Conservation (phyloP, 2,113 vertebrate species). For the Dasyurus viverrinus region DNA sequence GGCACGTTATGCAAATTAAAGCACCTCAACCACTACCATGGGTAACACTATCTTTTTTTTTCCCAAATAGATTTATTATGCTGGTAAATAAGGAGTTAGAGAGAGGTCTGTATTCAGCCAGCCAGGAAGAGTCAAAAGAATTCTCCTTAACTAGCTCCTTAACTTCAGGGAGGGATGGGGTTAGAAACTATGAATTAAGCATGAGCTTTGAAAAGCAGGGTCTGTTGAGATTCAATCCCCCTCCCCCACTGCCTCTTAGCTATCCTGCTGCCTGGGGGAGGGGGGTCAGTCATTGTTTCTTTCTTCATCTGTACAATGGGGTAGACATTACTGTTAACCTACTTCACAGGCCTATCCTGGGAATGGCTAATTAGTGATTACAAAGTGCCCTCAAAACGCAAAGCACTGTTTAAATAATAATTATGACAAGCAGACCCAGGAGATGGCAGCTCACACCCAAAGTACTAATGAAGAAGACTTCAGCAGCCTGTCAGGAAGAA, state of each 20-base stretch:
- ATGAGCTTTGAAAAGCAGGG: background rate
- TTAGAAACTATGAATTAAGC: background rate
- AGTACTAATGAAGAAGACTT: constrained; percentile 5
- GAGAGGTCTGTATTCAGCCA: background rate
- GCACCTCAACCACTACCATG: background rate
- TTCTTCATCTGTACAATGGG: background rate
- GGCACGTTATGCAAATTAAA: background rate
- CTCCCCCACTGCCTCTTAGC: background rate
- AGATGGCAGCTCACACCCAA: background rate
- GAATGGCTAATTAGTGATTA: constrained; percentile 5
- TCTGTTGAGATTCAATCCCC: background rate
- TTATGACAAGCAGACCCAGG: background rate
- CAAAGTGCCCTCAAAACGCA: background rate
- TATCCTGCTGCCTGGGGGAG: background rate
- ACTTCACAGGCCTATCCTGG: background rate
- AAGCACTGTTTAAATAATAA: background rate
- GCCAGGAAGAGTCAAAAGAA: background rate
- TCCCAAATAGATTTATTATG: background rate
- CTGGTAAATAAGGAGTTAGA: background rate
- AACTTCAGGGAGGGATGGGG: background rate
- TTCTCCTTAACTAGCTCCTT: background rate
- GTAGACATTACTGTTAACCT: background rate
- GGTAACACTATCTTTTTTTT: background rate
- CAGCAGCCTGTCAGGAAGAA: background rate
- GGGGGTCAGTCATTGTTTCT: background rate